phyloP scores from a whole-genome alignment of 1,140 invertebrate species.

The Meloidogyne chitwoodi region DNA sequence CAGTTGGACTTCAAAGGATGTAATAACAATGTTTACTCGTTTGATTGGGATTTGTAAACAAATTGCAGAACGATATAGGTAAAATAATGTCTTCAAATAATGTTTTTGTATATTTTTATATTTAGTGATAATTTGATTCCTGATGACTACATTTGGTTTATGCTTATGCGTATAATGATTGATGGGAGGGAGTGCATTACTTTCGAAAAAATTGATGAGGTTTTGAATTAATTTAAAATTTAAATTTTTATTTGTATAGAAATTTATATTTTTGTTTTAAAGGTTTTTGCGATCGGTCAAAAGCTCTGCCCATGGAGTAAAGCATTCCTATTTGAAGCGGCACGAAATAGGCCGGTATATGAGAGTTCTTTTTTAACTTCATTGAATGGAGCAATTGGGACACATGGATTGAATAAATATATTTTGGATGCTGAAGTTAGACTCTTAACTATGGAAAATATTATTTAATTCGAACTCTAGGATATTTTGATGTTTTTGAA shows the following conservation, averaged over 20 bases:
- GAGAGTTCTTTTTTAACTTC: background rate
- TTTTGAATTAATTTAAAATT: background rate
- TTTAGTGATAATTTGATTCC: background rate
- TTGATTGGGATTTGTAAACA: background rate
- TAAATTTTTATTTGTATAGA: too few species aligned
- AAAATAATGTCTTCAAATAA: too few species aligned
- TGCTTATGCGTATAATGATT: constrained; percentile 7
- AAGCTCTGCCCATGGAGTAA: constrained; percentile 26
- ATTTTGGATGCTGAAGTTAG: constrained; percentile 5
- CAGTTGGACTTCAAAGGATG: background rate
- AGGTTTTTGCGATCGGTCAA: constrained; percentile 19
- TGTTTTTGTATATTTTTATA: background rate
- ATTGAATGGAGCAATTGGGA: constrained; percentile 8
- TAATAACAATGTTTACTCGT: background rate
- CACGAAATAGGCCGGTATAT: background rate
- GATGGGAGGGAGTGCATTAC: background rate
- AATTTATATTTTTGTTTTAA: background rate
- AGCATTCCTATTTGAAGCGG: constrained; percentile 12
- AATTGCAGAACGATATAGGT: background rate
- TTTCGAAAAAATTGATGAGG: background rate
- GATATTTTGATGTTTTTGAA: background rate
- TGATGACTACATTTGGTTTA: constrained; percentile 13
- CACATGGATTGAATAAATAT: constrained; percentile 6
- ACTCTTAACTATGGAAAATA: background rate
- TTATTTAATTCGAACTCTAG: background rate